phyloP scores from a whole-genome alignment of 1,140 invertebrate species.

The Zaprionus tsacasi region DNA sequence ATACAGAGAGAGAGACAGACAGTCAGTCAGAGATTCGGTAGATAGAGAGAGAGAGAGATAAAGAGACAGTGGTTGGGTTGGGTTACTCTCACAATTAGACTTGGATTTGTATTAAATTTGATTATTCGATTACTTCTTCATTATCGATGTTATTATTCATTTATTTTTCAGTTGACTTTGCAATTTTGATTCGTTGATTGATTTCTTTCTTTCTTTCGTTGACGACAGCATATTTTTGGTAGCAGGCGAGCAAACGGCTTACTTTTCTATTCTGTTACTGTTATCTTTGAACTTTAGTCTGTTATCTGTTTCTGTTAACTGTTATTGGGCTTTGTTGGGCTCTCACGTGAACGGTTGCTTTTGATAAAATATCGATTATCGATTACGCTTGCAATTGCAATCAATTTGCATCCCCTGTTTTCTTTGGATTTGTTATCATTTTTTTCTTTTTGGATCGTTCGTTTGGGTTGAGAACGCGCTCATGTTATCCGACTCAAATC shows the following conservation, averaged over 20 bases:
- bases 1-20: slow-evolving; percentile 33
- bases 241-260: slow-evolving; percentile 64
- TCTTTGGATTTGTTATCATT: slow-evolving; percentile 38
- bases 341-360: slow-evolving; percentile 53
- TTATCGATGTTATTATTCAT: slow-evolving; percentile 3
- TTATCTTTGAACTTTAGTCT: slow-evolving; percentile 5
- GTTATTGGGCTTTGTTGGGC: slow-evolving; percentile 47
- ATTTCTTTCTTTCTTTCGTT: slow-evolving; percentile 31
- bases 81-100: slow-evolving; percentile 42
- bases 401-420: slow-evolving; percentile 70
- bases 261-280: slow-evolving; percentile 7
- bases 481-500: slow-evolving; percentile 43
- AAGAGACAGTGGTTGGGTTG: slow-evolving; percentile 17
- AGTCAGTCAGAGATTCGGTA: slow-evolving; percentile 14
- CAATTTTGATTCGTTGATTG: slow-evolving; percentile 14
- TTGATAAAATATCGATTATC: slow-evolving; percentile 83
- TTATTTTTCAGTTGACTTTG: neutral
- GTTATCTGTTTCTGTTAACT: slow-evolving; percentile 61
- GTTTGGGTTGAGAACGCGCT: slow-evolving; percentile 38
- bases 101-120: slow-evolving; percentile 75
- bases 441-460: slow-evolving; percentile 16
- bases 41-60: slow-evolving; percentile 30
- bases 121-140: slow-evolving; percentile 38
- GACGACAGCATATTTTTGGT: slow-evolving; percentile 71
- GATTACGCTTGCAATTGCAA: slow-evolving; percentile 48